Evolutionary conservation across 1,140 invertebrate species (phyloP).

Genomic region (Neodiprion pinetum): DNA sequence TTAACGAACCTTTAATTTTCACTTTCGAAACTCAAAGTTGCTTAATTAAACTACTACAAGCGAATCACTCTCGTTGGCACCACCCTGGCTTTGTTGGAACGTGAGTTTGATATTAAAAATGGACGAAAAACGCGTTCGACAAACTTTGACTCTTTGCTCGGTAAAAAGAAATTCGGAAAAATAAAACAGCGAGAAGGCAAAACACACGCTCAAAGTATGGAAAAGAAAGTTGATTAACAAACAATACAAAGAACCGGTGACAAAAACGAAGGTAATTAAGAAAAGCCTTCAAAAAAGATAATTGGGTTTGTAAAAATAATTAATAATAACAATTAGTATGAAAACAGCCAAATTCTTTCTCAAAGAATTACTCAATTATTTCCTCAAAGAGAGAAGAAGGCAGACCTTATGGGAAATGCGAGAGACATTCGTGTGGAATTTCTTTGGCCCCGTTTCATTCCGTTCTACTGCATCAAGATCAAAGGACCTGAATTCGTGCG

Average conservation of each 20-base stretch:
- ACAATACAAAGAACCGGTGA: background rate
- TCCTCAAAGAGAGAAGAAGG: no score
- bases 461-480: no score
- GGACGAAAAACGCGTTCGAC: background rate
- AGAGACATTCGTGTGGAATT: no score
- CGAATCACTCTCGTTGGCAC: background rate
- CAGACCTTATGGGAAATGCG: no score
- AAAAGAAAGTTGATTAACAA: background rate
- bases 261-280: background rate
- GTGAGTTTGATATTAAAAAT: background rate
- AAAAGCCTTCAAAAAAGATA: background rate
- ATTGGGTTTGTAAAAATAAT: background rate
- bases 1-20: constrained; percentile 4
- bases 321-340: background rate
- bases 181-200: no score
- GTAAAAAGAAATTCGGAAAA: no score
- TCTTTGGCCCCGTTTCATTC: no score
- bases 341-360: background rate
- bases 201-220: background rate
- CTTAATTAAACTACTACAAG: constrained; percentile 3
- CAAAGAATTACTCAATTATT: no score
- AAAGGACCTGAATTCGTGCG: no score
- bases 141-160: no score
- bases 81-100: background rate
- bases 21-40: background rate